Evolutionary conservation across 23 tunicate genomes (phyloP), one percentile per base, ranked within the genome.

Genomic region (Ciona savignyi): DNA sequence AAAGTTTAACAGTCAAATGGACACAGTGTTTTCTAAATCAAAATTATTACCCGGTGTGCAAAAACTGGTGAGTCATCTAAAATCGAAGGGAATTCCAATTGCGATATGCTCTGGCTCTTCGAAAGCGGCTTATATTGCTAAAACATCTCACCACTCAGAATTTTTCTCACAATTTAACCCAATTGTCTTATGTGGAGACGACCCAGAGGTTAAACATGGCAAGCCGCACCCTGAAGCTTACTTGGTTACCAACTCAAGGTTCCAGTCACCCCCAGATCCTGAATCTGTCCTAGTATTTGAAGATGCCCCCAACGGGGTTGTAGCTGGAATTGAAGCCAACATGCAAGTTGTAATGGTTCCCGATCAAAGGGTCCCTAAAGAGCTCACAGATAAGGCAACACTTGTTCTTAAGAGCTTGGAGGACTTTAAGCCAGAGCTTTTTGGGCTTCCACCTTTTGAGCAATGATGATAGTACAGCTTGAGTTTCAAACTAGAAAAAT

Each of bases 331-430:
- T 21, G 82, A 78, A 25, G 98, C 98, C 28, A 78, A 82, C n/a
- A 93, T 93, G 98, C 98, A 93, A 51, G 86, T 74, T 66, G 98
- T 93, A 11, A 93, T 93, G 98, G 95, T 93, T 35, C 98, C 98
- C 2, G 95, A 93, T 70, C 64, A 33, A 34, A 35, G 72, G 29
- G 60, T 93, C 11, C 82, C 86, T 2, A 32, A 74, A 61, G 89
- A 87, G 49, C 19, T 34, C 49, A 73, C 75, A 32, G 72, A 82
- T 32, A 74, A 82, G 25, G 95, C 98, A 25, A 93, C 98, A 4
- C 27, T 87, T 4, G 88, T 78, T 62, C 35, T 93, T 1, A 62
- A 82, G 24, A 80, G 85, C 35, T 66, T 93, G 51, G 60, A 62
- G 4, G 95, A 93, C 2, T 87, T 93, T 78, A 66, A 66, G 27